These are phyloP conservation scores for Lemur catta DNA, from an alignment of 2,797 vertebrate genomes.

Conservation along the genomic window DNA sequence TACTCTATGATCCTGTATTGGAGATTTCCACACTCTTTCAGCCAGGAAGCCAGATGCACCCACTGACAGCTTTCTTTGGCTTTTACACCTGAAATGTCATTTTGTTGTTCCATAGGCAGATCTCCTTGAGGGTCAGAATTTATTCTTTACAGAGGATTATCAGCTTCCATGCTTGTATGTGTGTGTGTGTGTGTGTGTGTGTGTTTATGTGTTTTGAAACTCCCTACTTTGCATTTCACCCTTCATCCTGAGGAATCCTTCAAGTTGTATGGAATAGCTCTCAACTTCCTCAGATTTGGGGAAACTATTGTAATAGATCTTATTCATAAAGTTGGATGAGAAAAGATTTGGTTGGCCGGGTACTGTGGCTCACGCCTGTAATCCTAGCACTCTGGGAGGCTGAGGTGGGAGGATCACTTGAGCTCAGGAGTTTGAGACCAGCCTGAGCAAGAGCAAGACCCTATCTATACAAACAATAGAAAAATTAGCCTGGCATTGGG, in stretches of 20 bases:
- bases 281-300: background rate
- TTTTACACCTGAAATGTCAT: background rate
- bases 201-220: background rate
- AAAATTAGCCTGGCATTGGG: no score
- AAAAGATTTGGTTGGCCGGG: background rate
- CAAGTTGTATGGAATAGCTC: background rate
- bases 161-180: background rate
- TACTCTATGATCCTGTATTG: background rate
- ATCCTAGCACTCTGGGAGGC: no score
- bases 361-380: background rate
- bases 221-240: background rate
- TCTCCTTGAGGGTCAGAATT: background rate
- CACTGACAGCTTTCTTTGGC: background rate
- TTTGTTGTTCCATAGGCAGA: background rate
- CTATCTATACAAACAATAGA: no score
- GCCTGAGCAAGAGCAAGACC: no score
- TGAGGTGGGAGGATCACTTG: no score
- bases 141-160: background rate
- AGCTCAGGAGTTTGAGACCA: no score
- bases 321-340: background rate
- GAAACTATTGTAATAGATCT: background rate
- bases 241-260: background rate
- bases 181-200: background rate
- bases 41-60: background rate
- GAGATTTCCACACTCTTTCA: background rate